phyloP scores from a whole-genome alignment of 2,113 vertebrate genomes.

The Ophiodon elongatus region DNA sequence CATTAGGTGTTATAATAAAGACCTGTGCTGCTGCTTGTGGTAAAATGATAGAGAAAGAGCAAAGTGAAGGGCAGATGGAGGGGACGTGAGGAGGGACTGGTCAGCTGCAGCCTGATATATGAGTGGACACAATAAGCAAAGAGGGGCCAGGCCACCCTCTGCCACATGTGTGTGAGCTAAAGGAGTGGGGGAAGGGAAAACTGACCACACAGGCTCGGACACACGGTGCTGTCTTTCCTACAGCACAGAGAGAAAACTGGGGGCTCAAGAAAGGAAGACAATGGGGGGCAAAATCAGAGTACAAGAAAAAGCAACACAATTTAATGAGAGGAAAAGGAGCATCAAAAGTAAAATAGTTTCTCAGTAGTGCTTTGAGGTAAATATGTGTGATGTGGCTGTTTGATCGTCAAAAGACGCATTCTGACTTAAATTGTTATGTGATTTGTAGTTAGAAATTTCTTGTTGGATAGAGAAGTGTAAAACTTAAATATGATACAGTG shows the following conservation, averaged over 20 bases:
- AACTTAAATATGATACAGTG: slow-evolving; percentile 36
- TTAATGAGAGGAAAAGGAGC: neutral
- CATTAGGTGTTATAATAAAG: slow-evolving; percentile 57
- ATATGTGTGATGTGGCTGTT: neutral
- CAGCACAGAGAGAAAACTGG: slow-evolving; percentile 35
- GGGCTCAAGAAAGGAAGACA: slow-evolving; percentile 4
- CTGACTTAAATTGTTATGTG: neutral
- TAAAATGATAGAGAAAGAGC: slow-evolving; percentile 58
- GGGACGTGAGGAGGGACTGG: slow-evolving; percentile 69
- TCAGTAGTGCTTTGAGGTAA: neutral
- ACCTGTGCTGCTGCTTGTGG: neutral
- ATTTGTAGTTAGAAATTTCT: neutral
- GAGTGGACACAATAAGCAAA: slow-evolving; percentile 84
- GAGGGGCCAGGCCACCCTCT: slow-evolving; percentile 69
- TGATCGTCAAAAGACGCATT: neutral
- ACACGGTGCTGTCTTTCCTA: slow-evolving; percentile 63
- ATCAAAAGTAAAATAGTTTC: neutral
- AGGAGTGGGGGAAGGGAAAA: slow-evolving; percentile 73
- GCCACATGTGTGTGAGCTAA: slow-evolving; percentile 71
- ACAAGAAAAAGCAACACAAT: neutral
- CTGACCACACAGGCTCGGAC: slow-evolving; percentile 80
- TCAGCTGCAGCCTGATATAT: slow-evolving; percentile 84
- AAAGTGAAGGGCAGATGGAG: slow-evolving; percentile 78
- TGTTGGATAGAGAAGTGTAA: slow-evolving; percentile 2
- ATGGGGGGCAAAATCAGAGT: neutral